Conservation (phyloP, 2,888 invertebrate genomes). For the Zelleria hepariella region DNA sequence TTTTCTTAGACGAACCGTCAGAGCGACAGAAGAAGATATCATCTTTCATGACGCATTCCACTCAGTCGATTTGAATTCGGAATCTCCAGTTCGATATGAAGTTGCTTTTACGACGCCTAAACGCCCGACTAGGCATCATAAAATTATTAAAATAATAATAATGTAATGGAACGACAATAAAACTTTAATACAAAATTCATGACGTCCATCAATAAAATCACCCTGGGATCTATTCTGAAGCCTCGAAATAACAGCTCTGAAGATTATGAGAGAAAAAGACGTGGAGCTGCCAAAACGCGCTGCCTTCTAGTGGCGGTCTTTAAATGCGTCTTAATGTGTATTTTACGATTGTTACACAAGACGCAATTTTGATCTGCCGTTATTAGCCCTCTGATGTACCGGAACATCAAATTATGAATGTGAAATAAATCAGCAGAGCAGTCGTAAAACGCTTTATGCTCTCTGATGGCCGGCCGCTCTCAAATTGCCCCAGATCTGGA, state of each 20-base stretch:
- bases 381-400: constrained; percentile 68
- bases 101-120: constrained; percentile 15
- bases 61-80: neutral
- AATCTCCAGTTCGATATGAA: neutral
- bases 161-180: constrained; percentile 55
- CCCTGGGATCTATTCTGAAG: constrained; percentile 45
- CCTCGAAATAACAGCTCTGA: constrained; percentile 55
- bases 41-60: neutral
- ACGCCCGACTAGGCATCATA: constrained; percentile 49
- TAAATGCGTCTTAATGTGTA: constrained; percentile 70
- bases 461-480: constrained; percentile 50
- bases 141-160: constrained; percentile 50
- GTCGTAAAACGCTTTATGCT: constrained; percentile 68
- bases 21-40: neutral
- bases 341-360: constrained; percentile 71
- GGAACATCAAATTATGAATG: constrained; percentile 70
- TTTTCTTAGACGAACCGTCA: neutral
- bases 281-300: constrained; percentile 42
- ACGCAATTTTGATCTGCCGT: constrained; percentile 62
- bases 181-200: constrained; percentile 35
- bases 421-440: constrained; percentile 66
- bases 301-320: constrained; percentile 42
- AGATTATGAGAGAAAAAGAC: constrained; percentile 63
- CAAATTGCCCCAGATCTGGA: constrained; percentile 52
- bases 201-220: constrained; percentile 56